Evolutionary conservation across 2,113 vertebrate genomes (phyloP), one percentile per base, ranked within the genome.

Genomic region (Alligator mississippiensis): DNA sequence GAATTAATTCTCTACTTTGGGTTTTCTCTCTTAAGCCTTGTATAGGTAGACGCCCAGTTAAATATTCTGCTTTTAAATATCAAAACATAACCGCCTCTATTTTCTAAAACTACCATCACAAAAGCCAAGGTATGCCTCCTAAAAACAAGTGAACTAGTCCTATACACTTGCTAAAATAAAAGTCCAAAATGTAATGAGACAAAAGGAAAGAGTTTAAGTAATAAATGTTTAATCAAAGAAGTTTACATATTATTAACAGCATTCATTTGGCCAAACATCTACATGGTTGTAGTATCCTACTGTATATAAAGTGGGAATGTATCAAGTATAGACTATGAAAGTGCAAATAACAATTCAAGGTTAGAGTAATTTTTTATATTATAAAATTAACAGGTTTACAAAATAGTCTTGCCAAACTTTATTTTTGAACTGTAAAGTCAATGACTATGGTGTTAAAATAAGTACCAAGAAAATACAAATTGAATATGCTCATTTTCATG

Each of bases 281-380:
- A 98, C 98, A 99, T 97, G 98, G 97, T 98, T 98, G 98, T 98
- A 98, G 97, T 98, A 97, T 97, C 96, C 98, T 98, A 98, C 97
- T 97, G 97, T 98, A 98, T 98, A 98, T 98, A 99, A 99, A 99
- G 97, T 99, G 99, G 99, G 99, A 99, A 99, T 99, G 99, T 99
- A 99, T 99, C 99, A 99, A 99, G 99, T 99, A 99, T 99, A 99
- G 98, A 99, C 98, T 99, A 99, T 99, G 98, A 99, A 99, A 99
- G 99, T 99, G 99, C 99, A 99, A 99, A 99, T 98, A 99, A 98
- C 98, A 99, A 99, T 98, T 99, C 98, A 99, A 99, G 98, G 98
- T 99, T 99, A 99, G 98, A 98, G 95, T 98, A 98, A 96, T 93
- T 96, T 97, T 98, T 99, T 98, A 99, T 98, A 99, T 99, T 99